Evolutionary conservation across 1,140 invertebrate genomes (phyloP).

Genomic region (Hirudo medicinalis): DNA sequence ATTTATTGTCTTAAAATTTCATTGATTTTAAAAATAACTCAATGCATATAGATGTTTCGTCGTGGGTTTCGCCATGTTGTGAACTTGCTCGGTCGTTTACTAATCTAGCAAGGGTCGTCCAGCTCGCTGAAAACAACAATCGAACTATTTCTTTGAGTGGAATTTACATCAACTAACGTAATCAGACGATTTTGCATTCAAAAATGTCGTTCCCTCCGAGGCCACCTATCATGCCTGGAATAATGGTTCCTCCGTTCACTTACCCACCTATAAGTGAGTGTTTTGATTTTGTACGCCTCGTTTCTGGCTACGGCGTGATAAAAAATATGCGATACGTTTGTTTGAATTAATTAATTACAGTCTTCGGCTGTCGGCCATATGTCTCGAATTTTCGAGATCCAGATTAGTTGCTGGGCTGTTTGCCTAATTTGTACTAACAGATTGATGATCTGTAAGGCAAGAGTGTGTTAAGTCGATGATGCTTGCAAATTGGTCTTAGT

Average conservation of each 20-base stretch:
- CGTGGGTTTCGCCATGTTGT: background rate
- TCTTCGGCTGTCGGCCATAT: background rate
- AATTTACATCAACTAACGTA: background rate
- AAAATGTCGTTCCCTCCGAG: conserved; percentile 40
- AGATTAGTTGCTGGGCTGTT: background rate
- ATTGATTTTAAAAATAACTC: background rate
- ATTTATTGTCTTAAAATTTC: background rate
- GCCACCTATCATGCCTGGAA: conserved; percentile 32
- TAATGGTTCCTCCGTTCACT: conserved; percentile 33
- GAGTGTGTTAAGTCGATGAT: background rate
- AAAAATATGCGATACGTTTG: background rate
- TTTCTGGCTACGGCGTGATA: background rate
- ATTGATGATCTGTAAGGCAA: background rate
- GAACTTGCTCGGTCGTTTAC: no score
- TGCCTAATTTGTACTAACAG: background rate
- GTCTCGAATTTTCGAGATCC: background rate
- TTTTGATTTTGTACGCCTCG: background rate
- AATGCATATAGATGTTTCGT: background rate
- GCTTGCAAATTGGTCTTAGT: background rate
- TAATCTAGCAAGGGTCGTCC: no score
- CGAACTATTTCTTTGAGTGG: background rate
- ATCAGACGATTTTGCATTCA: background rate
- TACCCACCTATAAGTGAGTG: conserved; percentile 34
- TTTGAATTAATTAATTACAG: background rate
- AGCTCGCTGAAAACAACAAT: no score